These are phyloP conservation scores for Troides aeacus DNA, from an alignment of 2,888 invertebrate species.

Conservation along the genomic window DNA sequence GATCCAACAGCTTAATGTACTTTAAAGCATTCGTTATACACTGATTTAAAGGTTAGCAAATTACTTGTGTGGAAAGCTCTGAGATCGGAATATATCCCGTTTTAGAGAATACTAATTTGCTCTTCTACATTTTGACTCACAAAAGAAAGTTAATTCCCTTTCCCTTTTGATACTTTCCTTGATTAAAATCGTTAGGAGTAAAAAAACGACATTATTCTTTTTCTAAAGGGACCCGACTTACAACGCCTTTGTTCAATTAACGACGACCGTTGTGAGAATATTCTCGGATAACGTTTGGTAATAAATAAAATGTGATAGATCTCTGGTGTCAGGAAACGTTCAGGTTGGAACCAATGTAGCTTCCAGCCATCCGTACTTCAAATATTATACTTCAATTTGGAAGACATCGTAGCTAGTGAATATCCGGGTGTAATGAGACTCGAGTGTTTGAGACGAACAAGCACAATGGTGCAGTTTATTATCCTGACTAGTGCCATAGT, in stretches of 20 bases:
- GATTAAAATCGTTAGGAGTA: constrained; percentile 26
- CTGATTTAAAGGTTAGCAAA: background rate
- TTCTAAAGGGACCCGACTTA: constrained; percentile 18
- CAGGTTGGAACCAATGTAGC: no score
- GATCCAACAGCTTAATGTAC: no score
- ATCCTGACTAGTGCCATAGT: no score
- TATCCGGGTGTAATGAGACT: no score
- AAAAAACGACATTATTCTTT: constrained; percentile 23
- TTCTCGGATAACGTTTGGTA: background rate
- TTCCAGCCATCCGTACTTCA: no score
- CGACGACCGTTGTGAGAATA: constrained; percentile 13
- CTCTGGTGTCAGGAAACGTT: no score
- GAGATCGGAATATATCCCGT: background rate
- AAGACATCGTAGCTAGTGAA: no score
- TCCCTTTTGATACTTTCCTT: constrained; percentile 27
- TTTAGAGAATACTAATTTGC: background rate
- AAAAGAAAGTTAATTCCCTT: constrained; percentile 20
- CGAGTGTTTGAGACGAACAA: no score
- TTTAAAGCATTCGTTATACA: background rate
- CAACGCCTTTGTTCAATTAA: constrained; percentile 29
- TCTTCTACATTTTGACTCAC: constrained; percentile 4
- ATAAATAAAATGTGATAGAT: background rate
- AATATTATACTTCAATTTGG: no score
- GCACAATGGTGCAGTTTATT: no score
- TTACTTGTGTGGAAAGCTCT: background rate